Evolutionary conservation across 2,888 invertebrate genomes (phyloP).

Genomic region (Caenorhabditis uteleia): DNA sequence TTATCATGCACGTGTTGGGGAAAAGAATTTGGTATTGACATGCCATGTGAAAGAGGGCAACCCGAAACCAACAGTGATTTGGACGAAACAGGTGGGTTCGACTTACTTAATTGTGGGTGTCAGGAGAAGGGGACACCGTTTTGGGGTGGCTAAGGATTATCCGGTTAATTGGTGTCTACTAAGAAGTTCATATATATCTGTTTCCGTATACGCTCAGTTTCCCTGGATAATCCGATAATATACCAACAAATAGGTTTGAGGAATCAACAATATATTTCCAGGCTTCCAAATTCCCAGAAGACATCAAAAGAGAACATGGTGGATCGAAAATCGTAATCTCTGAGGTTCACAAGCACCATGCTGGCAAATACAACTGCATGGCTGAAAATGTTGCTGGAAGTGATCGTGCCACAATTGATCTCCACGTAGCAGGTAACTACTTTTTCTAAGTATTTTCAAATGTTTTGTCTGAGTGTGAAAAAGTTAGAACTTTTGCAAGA

Average conservation of each 20-base stretch:
- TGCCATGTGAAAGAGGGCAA: slow-evolving; percentile 59
- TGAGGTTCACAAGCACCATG: slow-evolving; percentile 32
- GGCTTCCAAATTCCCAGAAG: slow-evolving; percentile 30
- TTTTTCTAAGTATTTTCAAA: too few species aligned
- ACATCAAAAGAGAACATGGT: slow-evolving; percentile 24
- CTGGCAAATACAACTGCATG: slow-evolving; percentile 45
- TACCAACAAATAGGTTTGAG: too few species aligned
- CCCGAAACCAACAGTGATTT: slow-evolving; percentile 53
- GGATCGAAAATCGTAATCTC: slow-evolving; percentile 24
- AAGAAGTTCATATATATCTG: too few species aligned
- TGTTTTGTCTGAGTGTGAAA: too few species aligned
- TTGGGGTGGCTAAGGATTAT: too few species aligned
- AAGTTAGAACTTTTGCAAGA: too few species aligned
- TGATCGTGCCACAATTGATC: slow-evolving; percentile 28
- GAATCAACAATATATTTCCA: too few species aligned
- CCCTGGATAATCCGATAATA: too few species aligned
- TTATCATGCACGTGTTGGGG: slow-evolving; percentile 36
- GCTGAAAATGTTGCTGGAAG: slow-evolving; percentile 42
- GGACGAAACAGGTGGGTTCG: slow-evolving; percentile 49
- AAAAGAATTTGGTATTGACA: slow-evolving; percentile 43
- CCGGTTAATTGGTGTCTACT: too few species aligned
- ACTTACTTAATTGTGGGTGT: too few species aligned
- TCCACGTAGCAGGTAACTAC: slow-evolving; percentile 50
- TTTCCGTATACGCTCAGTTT: too few species aligned
- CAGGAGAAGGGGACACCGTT: too few species aligned